Base-by-base conservation (phyloP, 1,140 invertebrate species). In the Drosophila kanapiae region DNA sequence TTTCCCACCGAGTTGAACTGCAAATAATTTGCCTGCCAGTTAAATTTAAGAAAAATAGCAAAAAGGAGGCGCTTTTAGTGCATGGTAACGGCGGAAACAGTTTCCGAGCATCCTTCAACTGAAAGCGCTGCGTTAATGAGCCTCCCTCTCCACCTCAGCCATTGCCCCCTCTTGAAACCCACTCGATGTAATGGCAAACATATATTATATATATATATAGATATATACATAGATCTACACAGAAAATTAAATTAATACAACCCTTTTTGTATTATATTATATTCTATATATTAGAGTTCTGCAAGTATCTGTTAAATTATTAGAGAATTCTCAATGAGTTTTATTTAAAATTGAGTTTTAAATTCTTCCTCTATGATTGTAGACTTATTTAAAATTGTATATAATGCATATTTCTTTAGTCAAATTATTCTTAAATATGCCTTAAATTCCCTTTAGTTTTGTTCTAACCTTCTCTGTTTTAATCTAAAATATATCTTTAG, bases 101-200 rank as follows among this genome's bases (percentile, higher is more conserved):
- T 87, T 87, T 40, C 68, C 68, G 57, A 77, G 78, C 75, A 85
- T 88, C 85, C 78, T 85, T 90, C 81, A 90, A 67, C 45, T 67
- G 72, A 80, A 76, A 61, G 62, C 70, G 78, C 58, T 27, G 61
- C 74, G 78, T 88, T 88, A 88, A 90, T 90, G 81, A 90, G 81
- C 56, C 53, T 29, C 45, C 40, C 35, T 43, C 70, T 53, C 45
- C 40, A 38, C 47, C 70, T 53, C 23, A 37, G 51, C 38, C 16
- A n/a, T 14, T 54, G 14, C 27, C 13, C 49, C 6, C 5, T 16
- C 42, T 31, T 31, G 11, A 13, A 18, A 6, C 27, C 43, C 33
- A 65, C 64, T 16, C 62, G 11, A 61, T 64, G 54, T 79, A 76
- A 76, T 62, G 54, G 56, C 61, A 53, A 8, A 69, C 14, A 49